Evolutionary conservation across 2,888 invertebrate genomes (phyloP).

Genomic region (Cataglyphis livida): DNA sequence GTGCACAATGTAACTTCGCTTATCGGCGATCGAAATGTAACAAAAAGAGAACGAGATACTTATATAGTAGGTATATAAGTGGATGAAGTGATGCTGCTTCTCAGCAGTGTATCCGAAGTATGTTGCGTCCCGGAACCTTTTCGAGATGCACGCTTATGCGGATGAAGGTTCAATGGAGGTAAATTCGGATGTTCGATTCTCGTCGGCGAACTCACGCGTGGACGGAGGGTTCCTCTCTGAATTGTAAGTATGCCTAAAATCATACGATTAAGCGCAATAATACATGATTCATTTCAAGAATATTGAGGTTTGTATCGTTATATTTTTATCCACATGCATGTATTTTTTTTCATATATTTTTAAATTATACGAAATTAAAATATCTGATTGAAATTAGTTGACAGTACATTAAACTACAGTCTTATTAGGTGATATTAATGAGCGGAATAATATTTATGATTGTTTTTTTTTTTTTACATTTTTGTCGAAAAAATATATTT

Average conservation of each 20-base stretch:
- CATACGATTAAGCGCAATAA: neutral
- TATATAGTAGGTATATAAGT: slow-evolving; percentile 82
- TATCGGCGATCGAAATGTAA: slow-evolving; percentile 51
- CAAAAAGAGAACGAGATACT: slow-evolving; percentile 48
- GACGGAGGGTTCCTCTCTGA: slow-evolving; percentile 86
- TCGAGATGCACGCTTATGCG: slow-evolving; percentile 84
- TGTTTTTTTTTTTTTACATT: neutral
- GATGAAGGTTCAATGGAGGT: slow-evolving; percentile 91
- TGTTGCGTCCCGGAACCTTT: slow-evolving; percentile 79
- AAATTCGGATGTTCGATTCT: slow-evolving; percentile 93
- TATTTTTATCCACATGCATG: neutral
- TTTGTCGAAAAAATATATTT: neutral
- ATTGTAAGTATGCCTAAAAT: slow-evolving; percentile 77
- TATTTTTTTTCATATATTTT: neutral
- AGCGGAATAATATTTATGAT: neutral
- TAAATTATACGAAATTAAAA: neutral
- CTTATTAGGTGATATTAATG: neutral
- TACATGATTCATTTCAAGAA: slow-evolving; percentile 1
- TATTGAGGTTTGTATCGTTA: neutral
- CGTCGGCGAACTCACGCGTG: slow-evolving; percentile 92
- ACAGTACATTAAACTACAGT: neutral
- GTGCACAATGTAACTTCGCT: slow-evolving; percentile 55
- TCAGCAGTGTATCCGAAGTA: slow-evolving; percentile 79
- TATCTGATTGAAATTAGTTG: neutral
- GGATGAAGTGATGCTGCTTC: slow-evolving; percentile 79